Evolutionary conservation across 2,888 invertebrate genomes (phyloP), one percentile per base, ranked within the genome.

Genomic region (Harpagoxenus sublaevis): DNA sequence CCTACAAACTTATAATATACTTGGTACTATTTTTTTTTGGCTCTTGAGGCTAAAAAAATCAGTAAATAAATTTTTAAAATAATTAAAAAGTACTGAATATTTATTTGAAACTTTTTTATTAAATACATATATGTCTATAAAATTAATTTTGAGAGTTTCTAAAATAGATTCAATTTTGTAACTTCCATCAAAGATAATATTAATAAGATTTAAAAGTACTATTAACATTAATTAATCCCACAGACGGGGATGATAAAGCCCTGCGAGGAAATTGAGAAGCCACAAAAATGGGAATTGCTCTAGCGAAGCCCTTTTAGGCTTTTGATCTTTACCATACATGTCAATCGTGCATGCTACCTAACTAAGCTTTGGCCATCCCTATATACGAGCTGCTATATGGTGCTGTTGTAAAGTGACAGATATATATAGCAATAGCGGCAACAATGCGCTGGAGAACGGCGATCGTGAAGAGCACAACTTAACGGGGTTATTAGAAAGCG

Each of bases 271-370:
- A 84, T 84, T 66, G 84, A 82, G 55, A 84, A 84, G 57, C 84
- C 73, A 48, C 55, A 55, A 28, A 83, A 84, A 57, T 73, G 83
- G 83, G 66, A 83, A 84, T 84, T 83, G 83, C 57, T 73, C 31
- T 18, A 28, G 23, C 45, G 28, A 81, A 81, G 18, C 75, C 60
- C 48, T 73, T 71, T 79, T 39, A 81, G 28, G 71, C 51, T 28
- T 42, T 78, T 45, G 28, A 70, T 78, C 71, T 78, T 42, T 55
- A 18, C 28, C 42, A 70, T 4, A 55, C 71, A 42, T 45, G 53
- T 78, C 55, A 78, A 71, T 71, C 53, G 31, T n/a, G n/a, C 9
- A 9, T 9, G 31, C 31, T n/a, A 42, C 42, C 71, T 31, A 18
- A 55, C 42, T 2, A 53, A 70, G 66, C 68, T 68, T 77, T 71